Percentiles rank a stretch among this genome's conserved stretches.
phyloP scores from a whole-genome alignment of 23 tunicate species.

The Ascidia mentula region DNA sequence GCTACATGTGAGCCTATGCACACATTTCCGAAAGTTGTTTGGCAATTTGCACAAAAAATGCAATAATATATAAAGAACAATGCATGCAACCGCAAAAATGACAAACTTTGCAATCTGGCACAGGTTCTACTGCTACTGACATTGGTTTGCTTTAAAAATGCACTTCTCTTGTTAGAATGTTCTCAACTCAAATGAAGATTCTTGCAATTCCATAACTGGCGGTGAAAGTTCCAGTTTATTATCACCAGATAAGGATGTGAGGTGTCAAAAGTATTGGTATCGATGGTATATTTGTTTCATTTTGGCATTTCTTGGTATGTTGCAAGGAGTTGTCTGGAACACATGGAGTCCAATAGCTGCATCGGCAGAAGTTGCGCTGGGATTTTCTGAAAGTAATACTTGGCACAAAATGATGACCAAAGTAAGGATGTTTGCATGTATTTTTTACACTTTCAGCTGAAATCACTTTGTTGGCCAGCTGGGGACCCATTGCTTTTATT shows the following conservation, averaged over 20 bases:
- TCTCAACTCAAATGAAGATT: neutral
- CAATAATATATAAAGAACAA: no score
- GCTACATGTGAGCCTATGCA: no score
- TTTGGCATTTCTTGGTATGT: constrained; percentile 57
- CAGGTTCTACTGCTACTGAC: no score
- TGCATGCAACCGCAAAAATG: no score
- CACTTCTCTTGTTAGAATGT: no score
- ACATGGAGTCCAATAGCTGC: constrained; percentile 89
- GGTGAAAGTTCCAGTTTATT: constrained; percentile 1
- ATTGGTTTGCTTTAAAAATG: no score
- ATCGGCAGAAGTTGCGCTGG: constrained; percentile 75
- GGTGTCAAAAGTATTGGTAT: constrained; percentile 60
- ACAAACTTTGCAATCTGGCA: no score
- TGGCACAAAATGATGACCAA: no score
- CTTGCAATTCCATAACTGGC: neutral
- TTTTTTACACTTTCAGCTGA: constrained; percentile 73
- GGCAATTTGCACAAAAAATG: no score
- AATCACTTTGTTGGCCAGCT: constrained; percentile 62
- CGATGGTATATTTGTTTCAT: constrained; percentile 91
- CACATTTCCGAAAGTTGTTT: no score
- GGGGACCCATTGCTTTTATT: constrained; percentile 90
- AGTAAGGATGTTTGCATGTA: no score
- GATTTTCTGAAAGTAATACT: constrained; percentile 66
- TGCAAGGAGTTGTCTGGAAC: constrained; percentile 91
- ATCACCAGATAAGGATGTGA: neutral